A percentile compares a stretch with the other conserved stretches of the same genome.
Evolutionary conservation across 2,797 vertebrate genomes (phyloP).

Genomic region (Rhadinocentrus ornatus): DNA sequence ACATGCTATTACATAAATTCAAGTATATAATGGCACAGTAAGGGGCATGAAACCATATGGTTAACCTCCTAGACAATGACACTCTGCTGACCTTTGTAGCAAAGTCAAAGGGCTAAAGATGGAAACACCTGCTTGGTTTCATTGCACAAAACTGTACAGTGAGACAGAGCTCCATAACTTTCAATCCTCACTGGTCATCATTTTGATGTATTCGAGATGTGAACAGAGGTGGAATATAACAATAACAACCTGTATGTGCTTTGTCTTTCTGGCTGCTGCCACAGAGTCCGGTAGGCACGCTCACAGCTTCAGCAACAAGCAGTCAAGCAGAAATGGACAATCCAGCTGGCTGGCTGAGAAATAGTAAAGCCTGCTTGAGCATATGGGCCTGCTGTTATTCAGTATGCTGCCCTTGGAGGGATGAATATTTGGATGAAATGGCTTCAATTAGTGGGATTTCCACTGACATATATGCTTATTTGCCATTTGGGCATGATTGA

Average conservation of each 20-base stretch:
- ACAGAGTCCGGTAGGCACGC: constrained; percentile 39
- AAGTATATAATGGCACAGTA: background rate
- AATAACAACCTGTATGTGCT: constrained; percentile 36
- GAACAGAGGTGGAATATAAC: constrained; percentile 30
- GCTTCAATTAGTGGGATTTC: constrained; percentile 68
- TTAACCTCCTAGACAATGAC: background rate
- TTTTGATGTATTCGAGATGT: constrained; percentile 21
- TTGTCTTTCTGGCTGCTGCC: constrained; percentile 31
- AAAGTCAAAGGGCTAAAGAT: too few species aligned
- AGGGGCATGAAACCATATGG: background rate
- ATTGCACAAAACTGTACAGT: background rate
- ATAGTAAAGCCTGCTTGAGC: constrained; percentile 59
- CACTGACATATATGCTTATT: constrained; percentile 67
- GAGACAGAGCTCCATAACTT: background rate
- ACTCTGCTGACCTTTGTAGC: background rate
- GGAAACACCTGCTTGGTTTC: constrained; percentile 11
- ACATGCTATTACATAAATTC: constrained; percentile 7
- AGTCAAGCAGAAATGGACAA: constrained; percentile 69
- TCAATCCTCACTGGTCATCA: background rate
- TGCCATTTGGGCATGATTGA: constrained; percentile 67
- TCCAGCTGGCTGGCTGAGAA: constrained; percentile 70
- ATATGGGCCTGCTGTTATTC: constrained; percentile 55
- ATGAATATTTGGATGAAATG: constrained; percentile 66
- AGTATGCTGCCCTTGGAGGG: constrained; percentile 53
- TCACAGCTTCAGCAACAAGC: constrained; percentile 49